Evolutionary conservation across 2,113 vertebrate species (phyloP).

Genomic region (Rissa tridactyla): DNA sequence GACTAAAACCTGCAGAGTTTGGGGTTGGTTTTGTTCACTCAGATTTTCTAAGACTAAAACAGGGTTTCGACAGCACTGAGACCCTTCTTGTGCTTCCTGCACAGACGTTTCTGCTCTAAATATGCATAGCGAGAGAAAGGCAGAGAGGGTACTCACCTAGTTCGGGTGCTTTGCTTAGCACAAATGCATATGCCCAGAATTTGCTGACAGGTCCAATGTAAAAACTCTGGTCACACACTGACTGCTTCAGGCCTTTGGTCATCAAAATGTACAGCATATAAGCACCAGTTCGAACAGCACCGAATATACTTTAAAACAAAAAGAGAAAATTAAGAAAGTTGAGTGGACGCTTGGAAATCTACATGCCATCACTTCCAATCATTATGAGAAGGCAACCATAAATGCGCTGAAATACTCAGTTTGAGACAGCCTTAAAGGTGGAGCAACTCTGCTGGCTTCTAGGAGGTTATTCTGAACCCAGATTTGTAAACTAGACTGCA

Average conservation of each 20-base stretch:
- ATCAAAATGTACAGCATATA: conserved; percentile 97
- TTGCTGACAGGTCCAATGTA: conserved; percentile 99
- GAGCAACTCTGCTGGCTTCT: neutral
- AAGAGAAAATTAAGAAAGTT: conserved; percentile 59
- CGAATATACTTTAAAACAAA: conserved; percentile 88
- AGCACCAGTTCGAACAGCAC: conserved; percentile 96
- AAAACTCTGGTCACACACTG: conserved; percentile 98
- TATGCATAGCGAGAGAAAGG: neutral
- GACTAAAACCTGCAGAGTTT: neutral
- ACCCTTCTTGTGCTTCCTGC: neutral
- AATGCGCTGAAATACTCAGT: neutral
- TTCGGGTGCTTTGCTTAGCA: conserved; percentile 98
- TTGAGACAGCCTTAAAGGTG: neutral
- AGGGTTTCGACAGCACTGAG: neutral
- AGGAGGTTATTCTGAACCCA: neutral
- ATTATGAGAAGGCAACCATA: neutral
- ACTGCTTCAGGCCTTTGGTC: conserved; percentile 97
- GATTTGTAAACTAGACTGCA: neutral
- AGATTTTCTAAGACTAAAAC: neutral
- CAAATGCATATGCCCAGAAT: conserved; percentile 99
- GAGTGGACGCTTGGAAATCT: neutral
- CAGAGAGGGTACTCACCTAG: conserved; percentile 85
- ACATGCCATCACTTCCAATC: neutral
- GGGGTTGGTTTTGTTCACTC: neutral
- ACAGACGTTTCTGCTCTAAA: neutral